Evolutionary conservation across 2,113 vertebrate genomes (phyloP), one percentile per base, ranked within the genome.

Genomic region (Chrysochloris asiatica): DNA sequence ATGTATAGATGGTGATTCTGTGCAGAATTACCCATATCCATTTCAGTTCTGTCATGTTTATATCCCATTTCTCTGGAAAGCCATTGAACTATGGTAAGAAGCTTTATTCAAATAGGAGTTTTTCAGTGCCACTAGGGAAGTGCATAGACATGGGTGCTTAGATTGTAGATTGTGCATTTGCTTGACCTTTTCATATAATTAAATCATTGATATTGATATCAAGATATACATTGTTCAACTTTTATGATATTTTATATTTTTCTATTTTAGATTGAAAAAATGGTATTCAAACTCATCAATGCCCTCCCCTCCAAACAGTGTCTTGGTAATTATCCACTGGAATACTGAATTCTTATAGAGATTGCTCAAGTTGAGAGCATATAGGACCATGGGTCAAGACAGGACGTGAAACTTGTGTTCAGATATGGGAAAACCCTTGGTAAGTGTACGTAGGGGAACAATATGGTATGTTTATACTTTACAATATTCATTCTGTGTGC

Each of bases 61-160:
- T 30, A 8, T 12, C 21, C 41, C 54, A 28, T 0, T 50, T 73
- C 63, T 67, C 9, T 0, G 0, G 36, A 41, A n/a, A 33, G 11
- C 14, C 43, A 14, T 3, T 24, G 72, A 45, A 12, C 63, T 56
- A 4, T 8, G 5, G 45, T 13, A 12, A 54, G 38, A 22, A 71
- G 0, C 54, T 61, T 72, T n/a, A 22, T 17, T 36, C 72, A 6
- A 17, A 54, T 4, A 28, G 47, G 9, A 30, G 41, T 3, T 24
- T 4, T 1, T 4, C 2, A 0, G 0, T 1, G 47, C 61, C 4
- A 4, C 33, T 3, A 17, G 33, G 1, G 5, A 4, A 1, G 2
- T 0, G 0, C 5, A 7, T 0, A 9, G 26, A 1, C 26, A 11
- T 10, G 0, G 13, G 4, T 0, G 0, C 3, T 52, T 1, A 0